Percentiles rank a stretch among this genome's conserved stretches.
These are phyloP conservation scores for Pachypanchax playfairii DNA, from an alignment of 2,113 vertebrate genomes.

Conservation along the genomic window DNA sequence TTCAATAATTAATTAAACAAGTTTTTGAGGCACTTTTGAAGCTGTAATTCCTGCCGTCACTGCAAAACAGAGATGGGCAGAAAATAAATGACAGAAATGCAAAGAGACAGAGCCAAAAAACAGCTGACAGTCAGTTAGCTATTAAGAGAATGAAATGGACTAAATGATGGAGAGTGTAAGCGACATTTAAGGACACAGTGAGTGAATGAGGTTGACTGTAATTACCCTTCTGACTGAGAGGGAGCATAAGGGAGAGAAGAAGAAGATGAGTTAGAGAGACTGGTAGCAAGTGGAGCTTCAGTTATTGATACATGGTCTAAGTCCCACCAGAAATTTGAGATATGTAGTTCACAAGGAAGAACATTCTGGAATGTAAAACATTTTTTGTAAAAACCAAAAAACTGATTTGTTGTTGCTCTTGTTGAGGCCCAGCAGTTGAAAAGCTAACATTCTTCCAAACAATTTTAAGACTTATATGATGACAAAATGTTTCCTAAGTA, in stretches of 20 bases:
- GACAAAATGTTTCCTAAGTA: no score
- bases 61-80: conserved; percentile 1
- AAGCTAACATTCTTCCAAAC: no score
- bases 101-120: not conserved
- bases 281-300: not conserved
- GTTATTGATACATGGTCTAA: conserved; percentile 1
- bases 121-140: conserved; percentile 3
- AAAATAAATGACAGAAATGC: conserved; percentile 15
- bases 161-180: conserved; percentile 20
- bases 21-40: no score
- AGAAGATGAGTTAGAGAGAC: not conserved
- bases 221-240: conserved; percentile 34
- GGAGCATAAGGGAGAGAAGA: conserved; percentile 8
- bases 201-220: conserved; percentile 6
- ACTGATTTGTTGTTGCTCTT: no score
- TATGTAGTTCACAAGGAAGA: not conserved
- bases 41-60: conserved; percentile 4
- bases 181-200: conserved; percentile 18
- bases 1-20: no score
- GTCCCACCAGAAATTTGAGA: not conserved
- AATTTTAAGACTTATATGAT: no score
- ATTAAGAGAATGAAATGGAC: conserved; percentile 1
- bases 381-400: no score
- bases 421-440: no score
- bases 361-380: not conserved